phyloP scores from a whole-genome alignment of 1,140 invertebrate species.

The Ceratosolen fusciceps region DNA sequence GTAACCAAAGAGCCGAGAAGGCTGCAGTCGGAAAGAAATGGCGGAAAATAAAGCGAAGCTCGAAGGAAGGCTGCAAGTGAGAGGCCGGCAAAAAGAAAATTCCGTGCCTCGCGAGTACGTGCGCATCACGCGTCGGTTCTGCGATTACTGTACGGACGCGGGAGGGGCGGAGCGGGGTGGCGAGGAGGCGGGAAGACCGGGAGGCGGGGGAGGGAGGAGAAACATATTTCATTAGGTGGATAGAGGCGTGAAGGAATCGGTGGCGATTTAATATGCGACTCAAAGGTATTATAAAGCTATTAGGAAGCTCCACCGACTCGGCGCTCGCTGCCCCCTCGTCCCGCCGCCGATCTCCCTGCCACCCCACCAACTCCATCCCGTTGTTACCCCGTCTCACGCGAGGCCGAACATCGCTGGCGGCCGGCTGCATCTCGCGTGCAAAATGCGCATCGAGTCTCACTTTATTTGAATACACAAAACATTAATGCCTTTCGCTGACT shows the following conservation, averaged over 20 bases:
- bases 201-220: background rate
- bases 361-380: no score
- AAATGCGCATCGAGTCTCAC: conserved; percentile 57
- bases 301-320: conserved; percentile 54
- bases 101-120: no score
- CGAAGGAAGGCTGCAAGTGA: background rate
- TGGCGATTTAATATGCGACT: conserved; percentile 60
- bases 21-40: background rate
- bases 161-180: no score
- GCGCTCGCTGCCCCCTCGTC: no score
- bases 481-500: conserved; percentile 58
- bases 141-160: no score
- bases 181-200: background rate
- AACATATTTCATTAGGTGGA: conserved; percentile 25
- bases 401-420: no score
- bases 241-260: conserved; percentile 38
- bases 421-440: conserved; percentile 59
- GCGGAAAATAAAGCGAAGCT: background rate
- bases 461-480: conserved; percentile 69
- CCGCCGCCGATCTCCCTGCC: no score
- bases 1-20: background rate
- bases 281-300: conserved; percentile 69
- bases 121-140: no score
- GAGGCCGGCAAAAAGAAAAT: background rate
- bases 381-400: background rate